These are phyloP conservation scores for Thripadectes ignobilis DNA, from an alignment of 2,797 vertebrate genomes.

Conservation along the genomic window DNA sequence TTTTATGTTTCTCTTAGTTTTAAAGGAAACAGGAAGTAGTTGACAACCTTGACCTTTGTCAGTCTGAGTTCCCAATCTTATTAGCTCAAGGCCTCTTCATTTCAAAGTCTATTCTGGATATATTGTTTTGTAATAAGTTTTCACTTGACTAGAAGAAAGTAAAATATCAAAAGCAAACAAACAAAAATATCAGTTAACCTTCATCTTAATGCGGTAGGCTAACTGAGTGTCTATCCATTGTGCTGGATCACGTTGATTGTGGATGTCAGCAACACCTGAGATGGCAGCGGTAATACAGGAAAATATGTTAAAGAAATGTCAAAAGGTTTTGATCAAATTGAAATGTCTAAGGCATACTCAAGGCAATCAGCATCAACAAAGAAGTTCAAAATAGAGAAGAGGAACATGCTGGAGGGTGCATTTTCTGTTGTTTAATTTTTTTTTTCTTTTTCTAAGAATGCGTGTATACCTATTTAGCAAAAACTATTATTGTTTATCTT, in stretches of 20 bases:
- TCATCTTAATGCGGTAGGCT: not conserved
- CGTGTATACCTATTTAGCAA: not conserved
- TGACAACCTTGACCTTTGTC: slow-evolving; percentile 19
- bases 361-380: not conserved
- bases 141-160: slow-evolving; percentile 28
- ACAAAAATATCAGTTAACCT: slow-evolving; percentile 11
- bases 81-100: not conserved
- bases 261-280: not conserved
- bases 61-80: not conserved
- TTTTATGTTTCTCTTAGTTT: slow-evolving; percentile 52
- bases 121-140: slow-evolving; percentile 40
- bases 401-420: not conserved
- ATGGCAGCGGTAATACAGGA: not conserved
- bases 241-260: slow-evolving; percentile 21
- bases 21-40: slow-evolving; percentile 58
- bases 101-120: not conserved
- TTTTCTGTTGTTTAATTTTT: not conserved
- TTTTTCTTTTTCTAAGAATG: not conserved
- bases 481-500: slow-evolving; percentile 5
- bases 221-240: not conserved
- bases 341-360: slow-evolving; percentile 27
- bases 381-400: not conserved
- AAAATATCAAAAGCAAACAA: slow-evolving; percentile 52
- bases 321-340: slow-evolving; percentile 44
- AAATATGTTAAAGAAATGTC: slow-evolving; percentile 18